Percentiles rank a stretch among this genome's conserved stretches.
phyloP scores from a whole-genome alignment of 2,797 vertebrate species.

The Melanotaenia boesemani region DNA sequence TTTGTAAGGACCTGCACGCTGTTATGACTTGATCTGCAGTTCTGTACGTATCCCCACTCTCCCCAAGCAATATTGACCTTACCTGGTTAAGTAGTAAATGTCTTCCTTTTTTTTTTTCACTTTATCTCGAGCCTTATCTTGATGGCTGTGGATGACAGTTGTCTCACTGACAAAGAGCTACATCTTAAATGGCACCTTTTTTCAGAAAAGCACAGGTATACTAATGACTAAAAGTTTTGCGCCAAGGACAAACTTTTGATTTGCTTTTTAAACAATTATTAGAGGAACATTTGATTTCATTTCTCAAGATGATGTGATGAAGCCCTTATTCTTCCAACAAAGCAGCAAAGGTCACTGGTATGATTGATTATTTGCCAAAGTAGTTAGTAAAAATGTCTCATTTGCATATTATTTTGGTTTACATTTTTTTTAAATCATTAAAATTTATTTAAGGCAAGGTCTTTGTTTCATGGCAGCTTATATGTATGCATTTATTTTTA shows the following conservation, averaged over 20 bases:
- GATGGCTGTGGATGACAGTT: slow-evolving; percentile 20
- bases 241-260: slow-evolving; percentile 16
- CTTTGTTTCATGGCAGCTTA: not conserved
- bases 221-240: slow-evolving; percentile 21
- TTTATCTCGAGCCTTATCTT: slow-evolving; percentile 41
- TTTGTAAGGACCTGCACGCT: slow-evolving; percentile 75
- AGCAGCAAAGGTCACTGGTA: slow-evolving; percentile 17
- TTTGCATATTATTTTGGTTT: slow-evolving; percentile 44
- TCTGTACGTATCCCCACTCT: slow-evolving; percentile 38
- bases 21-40: slow-evolving; percentile 59
- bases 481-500: not conserved
- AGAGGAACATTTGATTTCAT: slow-evolving; percentile 21
- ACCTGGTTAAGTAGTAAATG: slow-evolving; percentile 55
- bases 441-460: slow-evolving; percentile 53
- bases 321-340: slow-evolving; percentile 7
- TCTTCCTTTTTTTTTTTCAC: slow-evolving; percentile 68
- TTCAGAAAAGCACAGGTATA: slow-evolving; percentile 59
- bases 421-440: slow-evolving; percentile 57
- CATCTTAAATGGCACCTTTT: slow-evolving; percentile 54
- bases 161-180: slow-evolving; percentile 29
- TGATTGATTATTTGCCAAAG: slow-evolving; percentile 66
- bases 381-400: slow-evolving; percentile 44
- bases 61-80: slow-evolving; percentile 51
- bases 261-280: slow-evolving; percentile 17
- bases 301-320: slow-evolving; percentile 14